Percentiles rank a stretch among this genome's conserved stretches.
Conservation (phyloP, 2,888 invertebrate genomes). For the Latrodectus elegans region DNA sequence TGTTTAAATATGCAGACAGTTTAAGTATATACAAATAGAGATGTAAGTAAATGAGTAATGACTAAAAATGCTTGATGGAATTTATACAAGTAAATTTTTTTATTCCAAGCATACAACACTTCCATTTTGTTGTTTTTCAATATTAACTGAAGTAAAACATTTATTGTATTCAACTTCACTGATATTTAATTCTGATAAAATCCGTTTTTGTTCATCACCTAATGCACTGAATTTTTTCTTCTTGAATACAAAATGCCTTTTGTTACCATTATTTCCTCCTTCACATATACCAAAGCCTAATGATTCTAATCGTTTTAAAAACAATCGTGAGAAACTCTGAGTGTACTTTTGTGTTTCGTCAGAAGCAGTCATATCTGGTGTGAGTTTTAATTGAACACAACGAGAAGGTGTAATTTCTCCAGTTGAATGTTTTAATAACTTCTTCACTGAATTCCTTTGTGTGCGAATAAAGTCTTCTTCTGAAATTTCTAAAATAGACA, state of each 20-base stretch:
- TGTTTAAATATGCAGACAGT: too few species aligned
- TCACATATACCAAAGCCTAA: slow-evolving; percentile 62
- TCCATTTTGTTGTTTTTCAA: slow-evolving; percentile 33
- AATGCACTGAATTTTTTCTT: slow-evolving; percentile 55
- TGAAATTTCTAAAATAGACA: slow-evolving; percentile 41
- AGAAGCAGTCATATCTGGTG: slow-evolving; percentile 47
- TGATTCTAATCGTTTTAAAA: slow-evolving; percentile 42
- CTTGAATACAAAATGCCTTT: slow-evolving; percentile 51
- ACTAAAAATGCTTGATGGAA: too few species aligned
- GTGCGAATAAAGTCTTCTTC: slow-evolving; percentile 40
- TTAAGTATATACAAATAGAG: too few species aligned
- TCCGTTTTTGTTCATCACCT: slow-evolving; percentile 34
- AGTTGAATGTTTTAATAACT: slow-evolving; percentile 23
- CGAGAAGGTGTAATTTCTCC: slow-evolving; percentile 43
- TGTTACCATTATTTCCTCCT: slow-evolving; percentile 33
- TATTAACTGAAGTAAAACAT: slow-evolving; percentile 30
- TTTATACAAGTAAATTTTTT: not conserved
- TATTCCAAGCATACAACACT: slow-evolving; percentile 56
- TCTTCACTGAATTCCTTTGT: slow-evolving; percentile 33
- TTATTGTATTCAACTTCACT: slow-evolving; percentile 56
- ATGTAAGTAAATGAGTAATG: too few species aligned
- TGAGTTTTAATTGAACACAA: slow-evolving; percentile 52
- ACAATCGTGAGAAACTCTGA: slow-evolving; percentile 40
- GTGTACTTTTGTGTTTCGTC: slow-evolving; percentile 37
- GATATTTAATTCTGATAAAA: slow-evolving; percentile 32